Evolutionary conservation across 2,113 vertebrate genomes (phyloP).

Genomic region (Cyprinodon variegatus): DNA sequence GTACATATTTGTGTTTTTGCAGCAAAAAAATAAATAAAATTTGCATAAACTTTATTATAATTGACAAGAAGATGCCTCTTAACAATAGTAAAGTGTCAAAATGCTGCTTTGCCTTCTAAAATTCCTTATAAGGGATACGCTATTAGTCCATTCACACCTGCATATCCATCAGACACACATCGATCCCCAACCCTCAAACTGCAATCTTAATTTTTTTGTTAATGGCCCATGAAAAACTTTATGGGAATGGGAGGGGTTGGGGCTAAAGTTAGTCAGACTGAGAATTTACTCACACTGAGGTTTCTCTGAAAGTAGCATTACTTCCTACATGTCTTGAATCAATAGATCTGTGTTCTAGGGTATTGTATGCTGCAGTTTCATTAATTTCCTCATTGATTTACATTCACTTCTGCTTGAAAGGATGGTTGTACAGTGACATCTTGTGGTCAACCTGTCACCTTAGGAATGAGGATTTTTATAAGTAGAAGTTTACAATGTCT

Average conservation of each 20-base stretch:
- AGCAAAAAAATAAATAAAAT: no score
- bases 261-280: conserved; percentile 26
- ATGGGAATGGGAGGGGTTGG: neutral
- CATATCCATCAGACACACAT: no score
- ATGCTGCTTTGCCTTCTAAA: no score
- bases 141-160: no score
- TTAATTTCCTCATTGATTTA: conserved; percentile 23
- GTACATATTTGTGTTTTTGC: no score
- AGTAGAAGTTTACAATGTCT: neutral
- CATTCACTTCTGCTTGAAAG: conserved; percentile 2
- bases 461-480: neutral
- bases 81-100: no score
- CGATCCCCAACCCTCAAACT: no score
- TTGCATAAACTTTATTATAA: no score
- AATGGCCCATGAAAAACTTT: no score
- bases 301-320: conserved; percentile 9
- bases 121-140: no score
- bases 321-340: conserved; percentile 21
- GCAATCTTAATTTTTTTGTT: no score
- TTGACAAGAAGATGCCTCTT: no score
- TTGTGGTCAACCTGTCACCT: conserved; percentile 23
- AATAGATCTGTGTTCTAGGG: conserved; percentile 26
- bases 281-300: conserved; percentile 27
- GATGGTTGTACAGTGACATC: conserved; percentile 53
- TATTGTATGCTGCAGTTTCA: conserved; percentile 17